Evolutionary conservation across 2,888 invertebrate species (phyloP).

Genomic region (Stenotaenia linearis): DNA sequence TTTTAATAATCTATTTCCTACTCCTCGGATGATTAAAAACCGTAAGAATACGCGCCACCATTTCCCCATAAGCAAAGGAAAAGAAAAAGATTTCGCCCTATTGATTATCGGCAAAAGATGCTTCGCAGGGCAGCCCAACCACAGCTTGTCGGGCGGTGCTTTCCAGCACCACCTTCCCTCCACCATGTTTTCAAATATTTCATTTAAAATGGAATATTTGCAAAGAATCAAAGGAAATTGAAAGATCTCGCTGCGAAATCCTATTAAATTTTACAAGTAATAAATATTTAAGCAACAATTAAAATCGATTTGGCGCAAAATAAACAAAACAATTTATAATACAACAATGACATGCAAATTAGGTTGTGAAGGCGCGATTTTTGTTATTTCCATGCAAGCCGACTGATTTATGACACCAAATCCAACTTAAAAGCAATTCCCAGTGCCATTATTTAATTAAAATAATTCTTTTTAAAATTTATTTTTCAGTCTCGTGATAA

Average conservation of each 20-base stretch:
- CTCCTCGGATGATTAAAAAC: neutral
- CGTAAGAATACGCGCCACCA: neutral
- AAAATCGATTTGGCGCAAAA: too few species aligned
- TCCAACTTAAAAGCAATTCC: too few species aligned
- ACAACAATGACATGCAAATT: too few species aligned
- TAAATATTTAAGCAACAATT: neutral
- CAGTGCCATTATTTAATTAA: too few species aligned
- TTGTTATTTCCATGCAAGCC: too few species aligned
- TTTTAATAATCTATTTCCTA: neutral
- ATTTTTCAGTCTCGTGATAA: too few species aligned
- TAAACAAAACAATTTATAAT: too few species aligned
- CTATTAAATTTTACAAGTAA: neutral
- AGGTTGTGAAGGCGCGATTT: too few species aligned
- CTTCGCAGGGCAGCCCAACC: neutral
- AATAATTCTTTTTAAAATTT: too few species aligned
- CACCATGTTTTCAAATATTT: neutral
- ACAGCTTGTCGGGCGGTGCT: neutral
- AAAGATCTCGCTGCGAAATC: neutral
- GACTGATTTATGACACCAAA: too few species aligned
- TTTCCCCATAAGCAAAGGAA: neutral
- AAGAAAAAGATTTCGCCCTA: neutral
- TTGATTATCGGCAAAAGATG: constrained; percentile 7
- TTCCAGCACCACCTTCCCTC: neutral
- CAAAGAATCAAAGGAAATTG: neutral
- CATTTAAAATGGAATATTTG: neutral